A percentile compares a stretch with the other conserved stretches of the same genome.
These are phyloP conservation scores for Macheiramphus alcinus DNA, from an alignment of 2,113 vertebrate genomes.

Conservation along the genomic window DNA sequence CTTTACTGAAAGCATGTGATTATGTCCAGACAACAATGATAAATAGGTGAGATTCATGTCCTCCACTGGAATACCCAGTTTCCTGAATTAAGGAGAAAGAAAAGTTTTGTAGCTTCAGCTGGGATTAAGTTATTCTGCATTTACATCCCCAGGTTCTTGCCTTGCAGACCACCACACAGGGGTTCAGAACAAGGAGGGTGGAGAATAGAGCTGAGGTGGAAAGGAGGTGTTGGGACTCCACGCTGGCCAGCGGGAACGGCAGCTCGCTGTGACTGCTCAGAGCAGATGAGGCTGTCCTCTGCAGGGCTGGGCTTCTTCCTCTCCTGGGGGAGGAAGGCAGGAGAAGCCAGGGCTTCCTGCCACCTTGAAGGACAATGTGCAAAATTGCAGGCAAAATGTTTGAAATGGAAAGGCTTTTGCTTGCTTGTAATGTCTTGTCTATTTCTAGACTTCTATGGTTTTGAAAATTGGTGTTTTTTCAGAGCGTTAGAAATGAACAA, in stretches of 20 bases:
- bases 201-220: not conserved
- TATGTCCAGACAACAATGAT: not conserved
- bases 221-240: not conserved
- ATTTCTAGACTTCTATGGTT: not conserved
- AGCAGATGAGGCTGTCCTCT: not conserved
- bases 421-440: not conserved
- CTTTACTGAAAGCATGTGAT: not conserved
- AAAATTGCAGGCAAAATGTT: not conserved
- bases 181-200: not conserved
- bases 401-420: not conserved
- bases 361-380: not conserved
- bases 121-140: not conserved
- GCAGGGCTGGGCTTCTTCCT: not conserved
- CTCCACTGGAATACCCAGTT: not conserved
- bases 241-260: not conserved
- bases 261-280: not conserved
- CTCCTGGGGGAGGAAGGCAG: not conserved
- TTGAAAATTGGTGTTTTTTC: not conserved
- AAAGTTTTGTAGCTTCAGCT: not conserved
- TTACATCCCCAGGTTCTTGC: not conserved
- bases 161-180: not conserved
- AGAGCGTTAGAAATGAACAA: not conserved
- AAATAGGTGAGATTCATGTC: not conserved
- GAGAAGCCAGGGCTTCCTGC: not conserved
- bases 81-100: not conserved